Evolutionary conservation across 2,797 vertebrate genomes (phyloP).

Genomic region (Takifugu ocellatus): DNA sequence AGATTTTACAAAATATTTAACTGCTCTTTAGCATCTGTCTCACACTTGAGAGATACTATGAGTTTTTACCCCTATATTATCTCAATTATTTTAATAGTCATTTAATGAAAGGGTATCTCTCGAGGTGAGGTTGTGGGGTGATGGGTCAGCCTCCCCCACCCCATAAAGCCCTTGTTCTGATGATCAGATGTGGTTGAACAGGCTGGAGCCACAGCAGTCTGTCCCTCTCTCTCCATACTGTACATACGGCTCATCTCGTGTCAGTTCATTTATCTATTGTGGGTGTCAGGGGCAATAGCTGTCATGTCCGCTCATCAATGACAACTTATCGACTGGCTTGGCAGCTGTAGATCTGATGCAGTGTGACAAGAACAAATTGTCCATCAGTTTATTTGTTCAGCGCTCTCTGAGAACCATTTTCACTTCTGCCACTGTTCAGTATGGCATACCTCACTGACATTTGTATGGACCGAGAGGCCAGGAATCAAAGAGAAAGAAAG

Average conservation of each 20-base stretch:
- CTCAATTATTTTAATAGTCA: too few species aligned
- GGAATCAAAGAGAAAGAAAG: constrained; percentile 24
- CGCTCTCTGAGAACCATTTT: constrained; percentile 8
- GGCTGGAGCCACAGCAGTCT: constrained; percentile 5
- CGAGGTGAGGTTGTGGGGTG: constrained; percentile 8
- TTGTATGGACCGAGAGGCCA: constrained; percentile 37
- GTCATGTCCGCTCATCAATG: constrained; percentile 47
- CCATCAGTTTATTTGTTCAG: constrained; percentile 36
- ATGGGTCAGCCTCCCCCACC: constrained; percentile 26
- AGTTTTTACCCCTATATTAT: too few species aligned
- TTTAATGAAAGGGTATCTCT: too few species aligned
- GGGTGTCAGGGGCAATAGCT: constrained; percentile 55
- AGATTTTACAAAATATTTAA: too few species aligned
- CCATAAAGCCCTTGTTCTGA: constrained; percentile 5
- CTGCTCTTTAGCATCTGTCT: too few species aligned
- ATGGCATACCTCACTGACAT: constrained; percentile 24
- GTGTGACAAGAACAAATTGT: constrained; percentile 49
- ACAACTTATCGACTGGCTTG: constrained; percentile 34
- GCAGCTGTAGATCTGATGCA: constrained; percentile 44
- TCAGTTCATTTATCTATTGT: constrained; percentile 49
- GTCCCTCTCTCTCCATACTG: constrained; percentile 14
- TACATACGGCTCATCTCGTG: constrained; percentile 26
- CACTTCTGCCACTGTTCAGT: background rate
- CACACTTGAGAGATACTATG: too few species aligned
- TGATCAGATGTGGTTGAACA: constrained; percentile 31